Percentiles rank a stretch among this genome's conserved stretches.
Evolutionary conservation across 2,113 vertebrate genomes (phyloP).

Genomic region (Uria aalge): DNA sequence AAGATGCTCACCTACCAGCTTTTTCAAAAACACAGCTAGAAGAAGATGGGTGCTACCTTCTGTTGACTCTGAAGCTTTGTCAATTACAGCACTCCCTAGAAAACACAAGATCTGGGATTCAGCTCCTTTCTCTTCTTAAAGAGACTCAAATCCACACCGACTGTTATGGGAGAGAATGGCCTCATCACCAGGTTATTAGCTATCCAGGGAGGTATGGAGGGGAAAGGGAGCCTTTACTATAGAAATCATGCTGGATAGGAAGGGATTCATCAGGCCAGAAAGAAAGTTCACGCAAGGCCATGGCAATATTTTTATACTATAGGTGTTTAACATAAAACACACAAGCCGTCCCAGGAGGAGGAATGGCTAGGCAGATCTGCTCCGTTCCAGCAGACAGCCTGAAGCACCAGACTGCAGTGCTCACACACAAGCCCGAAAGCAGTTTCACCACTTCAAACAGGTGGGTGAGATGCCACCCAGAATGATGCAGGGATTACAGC

Average conservation of each 20-base stretch:
- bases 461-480: slow-evolving; percentile 25
- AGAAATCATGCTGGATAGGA: not conserved
- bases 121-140: not conserved
- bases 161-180: not conserved
- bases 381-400: not conserved
- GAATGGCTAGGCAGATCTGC: not conserved
- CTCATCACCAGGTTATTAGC: not conserved
- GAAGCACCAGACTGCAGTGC: slow-evolving; percentile 6
- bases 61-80: not conserved
- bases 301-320: not conserved
- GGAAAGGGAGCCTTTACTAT: not conserved
- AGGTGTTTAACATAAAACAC: not conserved
- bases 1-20: not conserved
- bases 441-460: slow-evolving; percentile 34
- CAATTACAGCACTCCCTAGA: not conserved
- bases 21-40: not conserved
- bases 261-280: not conserved
- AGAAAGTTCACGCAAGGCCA: not conserved
- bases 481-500: not conserved
- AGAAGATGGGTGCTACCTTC: not conserved
- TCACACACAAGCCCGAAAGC: not conserved
- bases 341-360: not conserved
- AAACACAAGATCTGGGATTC: not conserved
- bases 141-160: not conserved
- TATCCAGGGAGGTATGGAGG: not conserved